Evolutionary conservation across 2,113 vertebrate genomes (phyloP), one percentile per base, ranked within the genome.

Genomic region (Psilopogon haemacephalus): DNA sequence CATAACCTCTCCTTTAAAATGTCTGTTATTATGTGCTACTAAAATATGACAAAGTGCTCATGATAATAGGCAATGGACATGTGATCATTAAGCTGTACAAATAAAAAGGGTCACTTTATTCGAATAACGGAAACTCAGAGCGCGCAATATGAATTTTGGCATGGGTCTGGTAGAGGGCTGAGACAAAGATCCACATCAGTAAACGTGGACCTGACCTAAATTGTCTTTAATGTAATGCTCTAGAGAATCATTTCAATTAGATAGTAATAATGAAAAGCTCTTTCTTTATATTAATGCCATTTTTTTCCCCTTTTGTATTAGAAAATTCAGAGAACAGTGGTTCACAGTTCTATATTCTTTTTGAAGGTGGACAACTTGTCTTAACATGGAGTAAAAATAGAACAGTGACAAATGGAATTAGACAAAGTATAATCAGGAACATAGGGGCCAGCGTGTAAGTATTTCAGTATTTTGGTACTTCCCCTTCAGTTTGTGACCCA

Each of bases 41-140:
- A 93, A 89, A 97, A 94, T 71, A 84, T 60, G 67, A 86, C 88
- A 90, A 75, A 93, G 92, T 89, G 48, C 6, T 60, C 69, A 88
- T 87, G 84, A 80, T 56, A 78, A 33, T 94, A 80, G 59, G 33
- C 82, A 93, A 69, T 68, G 68, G 77, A 37, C 90, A 50, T 55
- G 24, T 26, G 81, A 83, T 62, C 70, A 69, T 92, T 87, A 72
- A 84, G 69, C 54, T 63, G 38, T 58, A 83, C 35, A 84, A 92
- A 91, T 77, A 78, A 67, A 91, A 90, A 89, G 32, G 37, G 2
- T 3, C 68, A 33, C 58, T 81, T 76, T 87, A 75, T 71, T 93
- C 46, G 86, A 60, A 11, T 74, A 85, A 67, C 19, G 33, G 56
- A 74, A 86, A 88, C 4, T 8, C 50, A 33, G 80, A 88, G 18